Conservation (phyloP, 2,797 vertebrate species). For the Macropodus opercularis region DNA sequence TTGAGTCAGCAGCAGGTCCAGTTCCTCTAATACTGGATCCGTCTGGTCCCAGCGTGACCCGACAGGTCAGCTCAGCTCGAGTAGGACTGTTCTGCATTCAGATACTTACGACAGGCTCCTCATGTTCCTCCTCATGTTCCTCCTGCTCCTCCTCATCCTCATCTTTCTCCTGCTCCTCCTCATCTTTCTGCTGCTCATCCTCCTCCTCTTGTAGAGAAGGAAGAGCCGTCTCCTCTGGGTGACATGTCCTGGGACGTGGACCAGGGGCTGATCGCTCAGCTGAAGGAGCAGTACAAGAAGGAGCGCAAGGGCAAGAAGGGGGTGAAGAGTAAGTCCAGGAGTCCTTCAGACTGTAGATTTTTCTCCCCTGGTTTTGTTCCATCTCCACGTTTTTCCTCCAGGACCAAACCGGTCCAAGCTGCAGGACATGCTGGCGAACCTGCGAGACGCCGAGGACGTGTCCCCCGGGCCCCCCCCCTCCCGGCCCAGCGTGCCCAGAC, state of each 20-base stretch:
- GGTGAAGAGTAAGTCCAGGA: conserved; percentile 94
- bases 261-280: conserved; percentile 95
- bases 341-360: too few relatives aligned
- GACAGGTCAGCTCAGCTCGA: too few relatives aligned
- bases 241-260: conserved; percentile 93
- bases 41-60: too few relatives aligned
- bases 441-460: conserved; percentile 92
- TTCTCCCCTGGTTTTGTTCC: neutral
- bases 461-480: conserved; percentile 84
- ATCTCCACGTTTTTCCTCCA: conserved; percentile 56
- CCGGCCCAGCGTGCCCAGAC: conserved; percentile 84
- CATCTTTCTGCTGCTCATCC: neutral
- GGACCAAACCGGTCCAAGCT: conserved; percentile 97
- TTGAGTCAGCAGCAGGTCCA: too few relatives aligned
- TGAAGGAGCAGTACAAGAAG: conserved; percentile 99
- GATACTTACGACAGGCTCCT: conserved; percentile 10
- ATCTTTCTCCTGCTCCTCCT: neutral
- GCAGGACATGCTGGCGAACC: conserved; percentile 97
- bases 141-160: too few relatives aligned
- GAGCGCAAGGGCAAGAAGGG: conserved; percentile 97
- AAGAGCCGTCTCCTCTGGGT: conserved; percentile 88
- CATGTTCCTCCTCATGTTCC: too few relatives aligned
- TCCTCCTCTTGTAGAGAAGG: conserved; percentile 88
- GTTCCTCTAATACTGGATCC: too few relatives aligned
- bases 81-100: conserved; percentile 6